A percentile compares a stretch with the other conserved stretches of the same genome.
Evolutionary conservation across 1,140 invertebrate species (phyloP).

Genomic region (Ceratina calcarata): DNA sequence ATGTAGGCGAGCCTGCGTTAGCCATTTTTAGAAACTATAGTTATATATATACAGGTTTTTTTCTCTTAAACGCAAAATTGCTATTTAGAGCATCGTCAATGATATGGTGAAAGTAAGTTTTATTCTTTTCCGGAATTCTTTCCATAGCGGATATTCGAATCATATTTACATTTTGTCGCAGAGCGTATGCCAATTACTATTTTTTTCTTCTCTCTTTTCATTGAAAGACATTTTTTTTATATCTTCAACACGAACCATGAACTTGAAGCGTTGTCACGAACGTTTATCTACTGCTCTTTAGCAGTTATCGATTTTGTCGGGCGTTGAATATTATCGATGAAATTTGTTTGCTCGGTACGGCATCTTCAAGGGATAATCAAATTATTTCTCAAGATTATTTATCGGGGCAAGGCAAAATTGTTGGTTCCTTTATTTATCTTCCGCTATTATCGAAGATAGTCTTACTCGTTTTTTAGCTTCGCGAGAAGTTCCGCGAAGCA

Average conservation of each 20-base stretch:
- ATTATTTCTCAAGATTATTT: slow-evolving; percentile 22
- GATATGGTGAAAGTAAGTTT: slow-evolving; percentile 13
- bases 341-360: not conserved
- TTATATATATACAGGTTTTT: slow-evolving; percentile 7
- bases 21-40: slow-evolving; percentile 60
- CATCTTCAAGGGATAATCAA: slow-evolving; percentile 30
- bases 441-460: slow-evolving; percentile 39
- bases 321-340: slow-evolving; percentile 10
- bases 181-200: not conserved
- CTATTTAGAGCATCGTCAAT: slow-evolving; percentile 20
- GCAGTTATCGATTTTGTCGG: slow-evolving; percentile 27
- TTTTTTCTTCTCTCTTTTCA: not conserved
- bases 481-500: slow-evolving; percentile 34
- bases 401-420: not conserved
- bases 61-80: slow-evolving; percentile 23
- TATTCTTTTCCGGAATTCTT: slow-evolving; percentile 42
- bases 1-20: slow-evolving; percentile 59
- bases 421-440: slow-evolving; percentile 52
- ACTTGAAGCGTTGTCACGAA: slow-evolving; percentile 17
- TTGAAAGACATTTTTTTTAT: slow-evolving; percentile 14
- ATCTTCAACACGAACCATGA: slow-evolving; percentile 18
- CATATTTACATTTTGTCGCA: slow-evolving; percentile 13
- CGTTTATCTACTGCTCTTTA: slow-evolving; percentile 43
- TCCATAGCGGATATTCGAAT: slow-evolving; percentile 20
- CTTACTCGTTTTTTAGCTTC: slow-evolving; percentile 48